phyloP scores from a whole-genome alignment of 2,797 vertebrate genomes.

The Clangula hyemalis region DNA sequence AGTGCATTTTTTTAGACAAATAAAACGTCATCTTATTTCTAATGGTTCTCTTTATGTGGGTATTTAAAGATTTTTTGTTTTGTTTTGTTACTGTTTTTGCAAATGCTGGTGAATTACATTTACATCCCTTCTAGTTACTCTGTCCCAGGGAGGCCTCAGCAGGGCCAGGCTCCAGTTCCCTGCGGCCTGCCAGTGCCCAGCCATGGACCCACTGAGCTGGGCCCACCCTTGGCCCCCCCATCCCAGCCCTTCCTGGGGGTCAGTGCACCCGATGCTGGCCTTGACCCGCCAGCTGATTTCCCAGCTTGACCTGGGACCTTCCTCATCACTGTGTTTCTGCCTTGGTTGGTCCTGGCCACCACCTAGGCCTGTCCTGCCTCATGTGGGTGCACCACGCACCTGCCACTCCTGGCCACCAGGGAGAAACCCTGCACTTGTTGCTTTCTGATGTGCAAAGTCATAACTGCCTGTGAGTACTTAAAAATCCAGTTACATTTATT shows the following conservation, averaged over 20 bases:
- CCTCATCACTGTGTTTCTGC: fast-evolving
- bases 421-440: neutral
- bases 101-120: neutral
- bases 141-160: fast-evolving
- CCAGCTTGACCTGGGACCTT: neutral
- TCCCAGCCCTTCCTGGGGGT: neutral
- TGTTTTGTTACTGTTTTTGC: neutral
- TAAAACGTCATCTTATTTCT: slow-evolving; percentile 38
- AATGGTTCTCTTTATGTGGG: neutral
- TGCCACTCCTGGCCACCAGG: neutral
- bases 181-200: fast-evolving
- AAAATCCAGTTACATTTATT: neutral
- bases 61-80: slow-evolving; percentile 16
- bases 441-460: fast-evolving
- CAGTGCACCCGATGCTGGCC: fast-evolving
- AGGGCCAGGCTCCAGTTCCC: neutral
- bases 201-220: neutral
- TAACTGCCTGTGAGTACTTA: fast-evolving
- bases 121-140: neutral
- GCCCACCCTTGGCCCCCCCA: fast-evolving
- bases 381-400: no score
- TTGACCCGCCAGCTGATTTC: neutral
- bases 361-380: neutral
- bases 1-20: slow-evolving; percentile 28
- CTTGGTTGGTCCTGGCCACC: neutral